Evolutionary conservation across 2,113 vertebrate species (phyloP).

Genomic region (Stegostoma tigrinum): DNA sequence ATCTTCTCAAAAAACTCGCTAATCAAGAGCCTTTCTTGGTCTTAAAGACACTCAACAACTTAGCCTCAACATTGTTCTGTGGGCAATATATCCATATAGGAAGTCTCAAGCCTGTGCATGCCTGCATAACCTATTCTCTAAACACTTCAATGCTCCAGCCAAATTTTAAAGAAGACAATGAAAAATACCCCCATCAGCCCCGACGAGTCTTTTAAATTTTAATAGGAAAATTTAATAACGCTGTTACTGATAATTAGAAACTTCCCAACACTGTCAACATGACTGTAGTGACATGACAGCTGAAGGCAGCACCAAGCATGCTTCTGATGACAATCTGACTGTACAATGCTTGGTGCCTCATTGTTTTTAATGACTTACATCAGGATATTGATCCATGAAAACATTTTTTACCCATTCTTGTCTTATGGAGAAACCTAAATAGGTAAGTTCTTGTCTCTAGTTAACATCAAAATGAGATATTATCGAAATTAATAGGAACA

Average conservation of each 20-base stretch:
- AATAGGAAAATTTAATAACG: not conserved
- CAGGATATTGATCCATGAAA: not conserved
- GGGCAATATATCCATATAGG: no score
- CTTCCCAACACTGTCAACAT: not conserved
- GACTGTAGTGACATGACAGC: not conserved
- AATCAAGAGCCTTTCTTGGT: no score
- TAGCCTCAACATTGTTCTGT: no score
- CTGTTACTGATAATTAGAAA: not conserved
- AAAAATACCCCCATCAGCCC: not conserved
- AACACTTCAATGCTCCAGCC: not conserved
- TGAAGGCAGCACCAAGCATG: not conserved
- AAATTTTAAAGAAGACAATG: not conserved
- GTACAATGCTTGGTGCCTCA: not conserved
- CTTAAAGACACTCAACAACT: no score
- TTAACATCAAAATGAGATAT: not conserved
- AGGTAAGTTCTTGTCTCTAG: not conserved
- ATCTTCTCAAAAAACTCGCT: no score
- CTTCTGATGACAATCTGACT: not conserved
- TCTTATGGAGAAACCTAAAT: not conserved
- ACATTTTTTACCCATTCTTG: not conserved
- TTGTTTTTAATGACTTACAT: not conserved
- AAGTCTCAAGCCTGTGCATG: not conserved
- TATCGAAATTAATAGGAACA: not conserved
- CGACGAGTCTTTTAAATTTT: not conserved
- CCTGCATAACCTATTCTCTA: not conserved